Evolutionary conservation across 2,797 vertebrate genomes (phyloP).

Genomic region (Arrhamphus sclerolepis): DNA sequence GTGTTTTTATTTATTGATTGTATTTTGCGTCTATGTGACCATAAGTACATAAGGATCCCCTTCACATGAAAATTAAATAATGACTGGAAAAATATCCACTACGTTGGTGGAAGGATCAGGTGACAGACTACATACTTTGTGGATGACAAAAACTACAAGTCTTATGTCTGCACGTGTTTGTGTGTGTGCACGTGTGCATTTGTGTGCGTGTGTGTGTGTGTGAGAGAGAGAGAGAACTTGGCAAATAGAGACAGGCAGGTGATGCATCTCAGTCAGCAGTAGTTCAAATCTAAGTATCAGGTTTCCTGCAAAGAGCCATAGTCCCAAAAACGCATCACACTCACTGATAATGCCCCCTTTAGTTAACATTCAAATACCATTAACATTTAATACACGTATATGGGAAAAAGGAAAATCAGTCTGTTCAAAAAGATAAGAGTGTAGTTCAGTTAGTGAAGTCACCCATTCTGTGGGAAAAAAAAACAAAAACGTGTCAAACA

Average conservation of each 20-base stretch:
- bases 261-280: slow-evolving; percentile 53
- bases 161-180: slow-evolving; percentile 8
- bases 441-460: too few species aligned
- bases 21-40: too few species aligned
- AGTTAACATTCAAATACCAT: slow-evolving; percentile 1
- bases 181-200: slow-evolving; percentile 16
- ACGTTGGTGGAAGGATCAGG: slow-evolving; percentile 34
- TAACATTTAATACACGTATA: neutral
- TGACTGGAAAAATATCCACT: slow-evolving; percentile 41
- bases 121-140: slow-evolving; percentile 36
- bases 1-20: too few species aligned
- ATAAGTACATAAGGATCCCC: too few species aligned
- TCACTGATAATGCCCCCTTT: slow-evolving; percentile 7
- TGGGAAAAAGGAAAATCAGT: too few species aligned
- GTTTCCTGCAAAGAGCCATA: slow-evolving; percentile 50
- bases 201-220: slow-evolving; percentile 6
- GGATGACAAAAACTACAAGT: slow-evolving; percentile 27
- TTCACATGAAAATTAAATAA: slow-evolving; percentile 24
- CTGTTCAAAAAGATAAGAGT: too few species aligned
- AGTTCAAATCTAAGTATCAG: slow-evolving; percentile 34
- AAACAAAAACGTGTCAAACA: too few species aligned
- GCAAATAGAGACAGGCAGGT: slow-evolving; percentile 50
- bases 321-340: slow-evolving; percentile 16
- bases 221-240: neutral
- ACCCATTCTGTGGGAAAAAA: too few species aligned